Evolutionary conservation across 2,888 invertebrate genomes (phyloP), one percentile per base, ranked within the genome.

Genomic region (Polia nebulosa): DNA sequence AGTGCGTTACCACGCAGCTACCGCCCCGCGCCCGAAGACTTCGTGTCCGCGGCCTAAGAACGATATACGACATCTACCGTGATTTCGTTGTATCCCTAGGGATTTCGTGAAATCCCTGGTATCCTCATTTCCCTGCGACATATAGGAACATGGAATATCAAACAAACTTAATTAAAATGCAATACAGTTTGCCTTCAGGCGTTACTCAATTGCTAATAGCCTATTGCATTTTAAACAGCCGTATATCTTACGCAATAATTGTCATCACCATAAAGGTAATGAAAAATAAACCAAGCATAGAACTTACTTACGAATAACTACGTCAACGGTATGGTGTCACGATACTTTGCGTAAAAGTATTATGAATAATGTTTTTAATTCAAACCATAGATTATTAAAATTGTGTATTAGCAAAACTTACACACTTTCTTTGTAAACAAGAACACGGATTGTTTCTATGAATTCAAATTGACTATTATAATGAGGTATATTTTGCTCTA

Each of bases 321-420:
- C 17, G 29, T 5, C 29, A 73, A 55, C 20, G n/a, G 17, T 34
- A 11, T 41, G 3, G 2, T 52, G 55, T 49, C 61, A 65, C 58
- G 49, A 65, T 45, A 51, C 11, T 34, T 53, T 29, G 27, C 44
- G 34, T 41, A 75, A 59, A 62, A 39, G 27, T 25, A 34, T 36
- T 47, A 22, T 32, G 32, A 9, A 32, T 32, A 34, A 75, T 64
- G 41, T 45, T 70, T 75, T 36, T 39, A 64, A 61, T 60, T 69
- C 22, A 32, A n/a, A 4, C 1, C 32, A 34, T 11, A 20, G 32
- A 44, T 4, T 25, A 44, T 1, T n/a, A 15, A 62, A 62, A 25
- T 22, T 0, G 7, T 11, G 11, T 7, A 36, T 34, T 20, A 17
- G 3, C 3, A 44, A 32, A 32, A 32, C 32, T 32, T 32, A 6